Evolutionary conservation across 1,140 invertebrate genomes (phyloP).

Genomic region (Mactra quadrangularis): DNA sequence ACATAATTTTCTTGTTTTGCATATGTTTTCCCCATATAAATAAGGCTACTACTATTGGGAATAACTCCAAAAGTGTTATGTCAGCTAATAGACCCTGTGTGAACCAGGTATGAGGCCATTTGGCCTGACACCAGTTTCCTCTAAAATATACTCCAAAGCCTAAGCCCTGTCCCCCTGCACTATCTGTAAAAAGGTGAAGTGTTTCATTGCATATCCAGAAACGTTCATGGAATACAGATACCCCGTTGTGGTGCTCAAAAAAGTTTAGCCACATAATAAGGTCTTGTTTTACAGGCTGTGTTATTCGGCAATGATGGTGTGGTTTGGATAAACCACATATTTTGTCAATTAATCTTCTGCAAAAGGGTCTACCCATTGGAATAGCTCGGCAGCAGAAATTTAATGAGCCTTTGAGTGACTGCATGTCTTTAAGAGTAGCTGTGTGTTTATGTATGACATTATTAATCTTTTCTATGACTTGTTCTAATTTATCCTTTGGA

Average conservation of each 20-base stretch:
- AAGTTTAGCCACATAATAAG: constrained; percentile 41
- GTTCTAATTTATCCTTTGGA: constrained; percentile 4
- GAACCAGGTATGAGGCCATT: constrained; percentile 30
- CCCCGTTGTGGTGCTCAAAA: constrained; percentile 42
- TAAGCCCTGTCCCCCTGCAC: constrained; percentile 3
- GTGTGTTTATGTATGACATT: neutral
- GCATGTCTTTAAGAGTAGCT: constrained; percentile 23
- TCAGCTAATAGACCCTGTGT: constrained; percentile 2
- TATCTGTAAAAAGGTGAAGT: constrained; percentile 42
- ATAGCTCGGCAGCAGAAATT: constrained; percentile 57
- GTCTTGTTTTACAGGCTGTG: constrained; percentile 4
- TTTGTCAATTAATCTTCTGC: constrained; percentile 46
- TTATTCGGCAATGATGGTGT: constrained; percentile 48
- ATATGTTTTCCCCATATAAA: constrained; percentile 6
- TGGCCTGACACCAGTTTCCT: constrained; percentile 17
- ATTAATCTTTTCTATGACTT: constrained; percentile 22
- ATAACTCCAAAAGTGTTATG: constrained; percentile 52
- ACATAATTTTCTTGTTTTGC: constrained; percentile 30
- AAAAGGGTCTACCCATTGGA: constrained; percentile 37
- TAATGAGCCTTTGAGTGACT: constrained; percentile 52
- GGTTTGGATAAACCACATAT: constrained; percentile 20
- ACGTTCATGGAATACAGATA: constrained; percentile 34
- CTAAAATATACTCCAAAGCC: constrained; percentile 44
- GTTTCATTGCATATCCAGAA: constrained; percentile 24
- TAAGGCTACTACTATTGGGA: constrained; percentile 42